Base-by-base conservation (phyloP, 1,140 invertebrate species). In the Caerostris darwini region DNA sequence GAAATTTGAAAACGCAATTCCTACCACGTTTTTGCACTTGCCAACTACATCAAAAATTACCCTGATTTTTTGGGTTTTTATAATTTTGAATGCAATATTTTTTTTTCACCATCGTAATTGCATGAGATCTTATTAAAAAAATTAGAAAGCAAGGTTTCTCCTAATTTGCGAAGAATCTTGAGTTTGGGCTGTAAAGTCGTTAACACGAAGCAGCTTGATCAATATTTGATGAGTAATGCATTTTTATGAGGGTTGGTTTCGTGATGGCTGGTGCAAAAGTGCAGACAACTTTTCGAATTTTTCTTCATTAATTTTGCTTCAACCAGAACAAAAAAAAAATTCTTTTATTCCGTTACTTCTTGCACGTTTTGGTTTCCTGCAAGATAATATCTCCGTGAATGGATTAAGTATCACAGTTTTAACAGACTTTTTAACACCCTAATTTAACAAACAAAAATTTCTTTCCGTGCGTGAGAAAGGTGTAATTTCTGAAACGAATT, bases 151-250 rank as follows among this genome's bases (percentile, higher is more conserved):
- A 56, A 4, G 7, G 3, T 14, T 59, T 85, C 83, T 8, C 56
- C 57, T 57, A 50, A 59, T 19, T 58, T 59, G n/a, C 57, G 83
- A 85, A 19, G 83, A 85, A 85, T 85, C 83, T 19, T 56, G 83
- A 59, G 10, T 58, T 58, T 58, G 12, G n/a, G 19, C 19, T 54
- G 7, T 14, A 34, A 58, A 58, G 56, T 85, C 83, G 83, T 85
- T 85, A 85, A 58, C 56, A 58, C 12, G 56, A 57, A 50, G 10
- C n/a, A 14, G n/a, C 10, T 7, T n/a, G 56, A 59, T 85, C 83
- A 85, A 85, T 85, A 8, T 85, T 85, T 85, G n/a, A 85, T 85
- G 83, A 85, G 54, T 12, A n/a, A n/a, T n/a, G n/a, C n/a, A n/a
- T n/a, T n/a, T n/a, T n/a, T n/a, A 85, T 85, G 57, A 85, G n/a